Conservation (phyloP, 2,888 invertebrate genomes). For the Argynnis bischoffii region DNA sequence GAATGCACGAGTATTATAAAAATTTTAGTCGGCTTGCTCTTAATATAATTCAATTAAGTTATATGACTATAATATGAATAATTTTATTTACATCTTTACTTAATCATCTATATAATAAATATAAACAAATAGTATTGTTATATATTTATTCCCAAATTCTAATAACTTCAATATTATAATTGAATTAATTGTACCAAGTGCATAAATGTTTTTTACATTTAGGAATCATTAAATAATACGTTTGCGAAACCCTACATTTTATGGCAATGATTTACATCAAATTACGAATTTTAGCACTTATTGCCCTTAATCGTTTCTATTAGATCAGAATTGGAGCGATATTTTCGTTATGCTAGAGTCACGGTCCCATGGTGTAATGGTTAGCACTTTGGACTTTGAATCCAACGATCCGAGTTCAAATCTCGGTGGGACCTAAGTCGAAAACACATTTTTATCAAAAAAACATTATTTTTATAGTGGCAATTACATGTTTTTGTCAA, state of each 20-base stretch:
- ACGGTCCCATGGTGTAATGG: conserved; percentile 88
- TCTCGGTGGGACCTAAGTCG: conserved; percentile 86
- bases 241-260: no score
- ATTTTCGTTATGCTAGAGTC: background rate
- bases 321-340: background rate
- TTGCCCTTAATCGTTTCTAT: no score
- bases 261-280: no score
- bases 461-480: background rate
- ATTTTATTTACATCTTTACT: background rate
- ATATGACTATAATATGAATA: conserved; percentile 6
- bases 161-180: no score
- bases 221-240: no score
- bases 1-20: conserved; percentile 43
- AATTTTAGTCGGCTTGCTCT: conserved; percentile 30
- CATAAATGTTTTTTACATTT: no score
- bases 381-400: conserved; percentile 91
- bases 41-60: conserved; percentile 14
- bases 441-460: background rate
- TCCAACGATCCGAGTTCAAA: conserved; percentile 91
- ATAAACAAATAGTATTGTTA: background rate
- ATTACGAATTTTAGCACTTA: no score
- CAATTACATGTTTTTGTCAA: conserved; percentile 2
- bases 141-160: no score
- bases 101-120: background rate
- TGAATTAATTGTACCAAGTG: no score